phyloP scores from a whole-genome alignment of 2,797 vertebrate genomes.

The Microhierax caerulescens region DNA sequence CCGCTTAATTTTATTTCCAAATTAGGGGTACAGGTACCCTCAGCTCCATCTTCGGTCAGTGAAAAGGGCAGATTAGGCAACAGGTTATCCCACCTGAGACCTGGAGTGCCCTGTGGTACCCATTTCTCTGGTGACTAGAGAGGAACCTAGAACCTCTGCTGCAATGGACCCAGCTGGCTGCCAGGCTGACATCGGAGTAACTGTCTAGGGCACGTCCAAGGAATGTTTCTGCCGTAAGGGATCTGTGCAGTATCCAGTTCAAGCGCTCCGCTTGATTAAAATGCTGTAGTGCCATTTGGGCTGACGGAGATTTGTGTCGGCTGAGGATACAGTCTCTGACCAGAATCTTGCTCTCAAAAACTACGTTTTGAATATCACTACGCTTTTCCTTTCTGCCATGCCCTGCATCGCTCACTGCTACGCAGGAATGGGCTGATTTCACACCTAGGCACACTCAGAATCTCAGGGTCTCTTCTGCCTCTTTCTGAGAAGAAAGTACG shows the following conservation, averaged over 20 bases:
- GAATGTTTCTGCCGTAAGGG: neutral
- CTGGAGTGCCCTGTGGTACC: neutral
- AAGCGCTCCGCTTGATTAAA: neutral
- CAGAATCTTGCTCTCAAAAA: neutral
- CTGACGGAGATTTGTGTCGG: neutral
- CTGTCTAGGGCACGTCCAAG: neutral
- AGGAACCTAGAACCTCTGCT: neutral
- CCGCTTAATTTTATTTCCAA: neutral
- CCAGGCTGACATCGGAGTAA: accelerated
- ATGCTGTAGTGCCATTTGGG: accelerated
- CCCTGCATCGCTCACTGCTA: neutral
- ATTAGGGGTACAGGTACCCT: neutral
- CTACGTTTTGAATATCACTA: neutral
- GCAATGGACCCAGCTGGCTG: neutral
- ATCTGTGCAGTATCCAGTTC: neutral
- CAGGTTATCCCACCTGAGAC: neutral
- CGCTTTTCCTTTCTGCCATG: neutral
- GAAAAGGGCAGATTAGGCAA: neutral
- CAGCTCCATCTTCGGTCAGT: neutral
- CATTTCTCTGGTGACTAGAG: neutral
- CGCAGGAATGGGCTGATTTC: neutral
- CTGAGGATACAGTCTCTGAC: neutral
- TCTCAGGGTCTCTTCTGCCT: neutral
- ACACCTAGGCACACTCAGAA: neutral
- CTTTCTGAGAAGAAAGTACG: neutral